Conservation (phyloP, 2,797 vertebrate species). For the Malurus leucopterus region DNA sequence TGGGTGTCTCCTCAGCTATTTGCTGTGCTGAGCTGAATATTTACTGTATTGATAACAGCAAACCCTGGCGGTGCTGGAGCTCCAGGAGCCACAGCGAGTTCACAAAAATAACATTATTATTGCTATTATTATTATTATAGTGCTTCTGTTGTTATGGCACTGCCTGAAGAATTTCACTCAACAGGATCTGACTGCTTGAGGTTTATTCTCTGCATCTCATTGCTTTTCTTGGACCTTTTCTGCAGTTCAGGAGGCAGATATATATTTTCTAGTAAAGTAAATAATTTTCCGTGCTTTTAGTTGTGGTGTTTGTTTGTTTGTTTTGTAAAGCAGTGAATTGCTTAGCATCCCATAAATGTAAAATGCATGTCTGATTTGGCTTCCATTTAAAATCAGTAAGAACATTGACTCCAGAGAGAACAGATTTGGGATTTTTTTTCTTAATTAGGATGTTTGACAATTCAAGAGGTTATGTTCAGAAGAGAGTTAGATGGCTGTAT, state of each 20-base stretch:
- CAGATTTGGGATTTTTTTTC: neutral
- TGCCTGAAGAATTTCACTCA: neutral
- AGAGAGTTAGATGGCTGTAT: conserved; percentile 2
- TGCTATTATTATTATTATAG: neutral
- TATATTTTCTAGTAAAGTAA: neutral
- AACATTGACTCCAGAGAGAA: neutral
- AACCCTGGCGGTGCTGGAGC: neutral
- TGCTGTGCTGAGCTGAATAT: conserved; percentile 34
- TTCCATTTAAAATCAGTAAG: neutral
- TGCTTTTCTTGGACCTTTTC: neutral
- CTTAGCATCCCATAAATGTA: neutral
- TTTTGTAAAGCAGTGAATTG: neutral
- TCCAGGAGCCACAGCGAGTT: neutral
- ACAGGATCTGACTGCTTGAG: neutral
- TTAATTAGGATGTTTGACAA: conserved; percentile 17
- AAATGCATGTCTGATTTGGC: neutral
- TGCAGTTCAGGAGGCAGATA: neutral
- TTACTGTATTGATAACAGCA: neutral
- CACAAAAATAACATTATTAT: neutral
- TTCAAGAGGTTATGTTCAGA: neutral
- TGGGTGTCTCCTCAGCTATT: conserved; percentile 6
- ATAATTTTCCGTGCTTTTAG: neutral
- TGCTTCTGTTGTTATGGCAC: neutral
- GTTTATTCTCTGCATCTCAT: neutral
- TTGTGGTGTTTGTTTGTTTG: neutral